A percentile compares a stretch with the other conserved stretches of the same genome.
Conservation (phyloP, 2,888 invertebrate genomes). For the Agrotis clavis region DNA sequence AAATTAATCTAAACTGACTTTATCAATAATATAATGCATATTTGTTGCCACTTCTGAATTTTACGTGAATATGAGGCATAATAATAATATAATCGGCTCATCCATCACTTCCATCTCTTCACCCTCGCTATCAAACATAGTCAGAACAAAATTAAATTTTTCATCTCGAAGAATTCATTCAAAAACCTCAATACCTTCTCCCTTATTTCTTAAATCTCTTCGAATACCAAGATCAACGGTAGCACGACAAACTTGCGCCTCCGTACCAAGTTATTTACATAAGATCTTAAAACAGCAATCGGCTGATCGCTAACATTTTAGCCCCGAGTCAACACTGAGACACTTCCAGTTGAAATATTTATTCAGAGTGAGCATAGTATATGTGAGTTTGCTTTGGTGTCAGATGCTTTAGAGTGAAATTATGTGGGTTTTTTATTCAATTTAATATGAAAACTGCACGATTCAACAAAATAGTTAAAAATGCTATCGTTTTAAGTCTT, state of each 20-base stretch:
- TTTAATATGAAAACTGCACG: background rate
- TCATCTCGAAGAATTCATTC: background rate
- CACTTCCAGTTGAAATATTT: slow-evolving; percentile 77
- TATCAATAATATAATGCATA: no score
- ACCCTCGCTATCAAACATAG: background rate
- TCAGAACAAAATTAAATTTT: slow-evolving; percentile 8
- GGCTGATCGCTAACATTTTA: slow-evolving; percentile 83
- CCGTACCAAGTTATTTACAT: slow-evolving; percentile 81
- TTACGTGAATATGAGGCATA: background rate
- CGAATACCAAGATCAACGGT: slow-evolving; percentile 71
- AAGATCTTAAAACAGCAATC: slow-evolving; percentile 87
- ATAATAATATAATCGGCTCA: background rate
- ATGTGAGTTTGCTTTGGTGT: slow-evolving; percentile 43
- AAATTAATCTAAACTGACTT: no score
- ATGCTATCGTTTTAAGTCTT: no score
- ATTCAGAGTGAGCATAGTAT: slow-evolving; percentile 57
- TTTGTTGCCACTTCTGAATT: no score
- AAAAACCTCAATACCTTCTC: slow-evolving; percentile 37
- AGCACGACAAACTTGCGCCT: slow-evolving; percentile 79
- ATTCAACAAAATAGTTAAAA: no score
- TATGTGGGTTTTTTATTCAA: background rate
- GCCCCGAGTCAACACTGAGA: slow-evolving; percentile 78
- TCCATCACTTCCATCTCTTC: background rate
- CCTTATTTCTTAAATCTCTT: slow-evolving; percentile 25
- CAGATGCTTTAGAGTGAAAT: slow-evolving; percentile 3